Percentiles rank a stretch among this genome's conserved stretches.
These are phyloP conservation scores for Ctenoplectra terminalis DNA, from an alignment of 1,140 invertebrate genomes.

Conservation along the genomic window DNA sequence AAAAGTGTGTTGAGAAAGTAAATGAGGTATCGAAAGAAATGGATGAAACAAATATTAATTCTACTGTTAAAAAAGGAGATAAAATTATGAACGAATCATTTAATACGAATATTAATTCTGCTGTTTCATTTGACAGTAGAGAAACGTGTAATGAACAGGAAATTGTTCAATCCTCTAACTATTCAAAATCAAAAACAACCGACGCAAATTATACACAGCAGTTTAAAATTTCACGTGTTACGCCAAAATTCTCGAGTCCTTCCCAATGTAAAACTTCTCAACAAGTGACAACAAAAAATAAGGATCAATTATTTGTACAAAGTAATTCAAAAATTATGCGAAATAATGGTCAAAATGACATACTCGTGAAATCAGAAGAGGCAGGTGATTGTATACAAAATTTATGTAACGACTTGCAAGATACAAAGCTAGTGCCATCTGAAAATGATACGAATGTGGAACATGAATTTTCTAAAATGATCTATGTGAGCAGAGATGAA, in stretches of 20 bases:
- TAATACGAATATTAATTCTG: background rate
- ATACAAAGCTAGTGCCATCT: background rate
- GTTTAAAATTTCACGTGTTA: background rate
- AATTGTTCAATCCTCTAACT: background rate
- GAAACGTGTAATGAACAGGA: background rate
- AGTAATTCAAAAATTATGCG: background rate
- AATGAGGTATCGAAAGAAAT: background rate
- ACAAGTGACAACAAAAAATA: background rate
- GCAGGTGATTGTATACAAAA: conserved; percentile 4
- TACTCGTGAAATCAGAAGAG: background rate
- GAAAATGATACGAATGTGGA: background rate
- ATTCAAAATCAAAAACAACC: background rate
- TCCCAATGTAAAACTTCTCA: background rate
- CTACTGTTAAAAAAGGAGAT: background rate
- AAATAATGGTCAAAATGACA: background rate
- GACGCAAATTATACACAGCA: background rate
- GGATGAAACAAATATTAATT: background rate
- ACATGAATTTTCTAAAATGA: background rate
- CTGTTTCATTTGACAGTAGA: background rate
- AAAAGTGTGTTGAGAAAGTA: background rate
- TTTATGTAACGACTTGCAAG: conserved; percentile 19
- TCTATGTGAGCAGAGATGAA: conserved; percentile 5
- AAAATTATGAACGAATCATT: background rate
- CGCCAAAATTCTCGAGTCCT: background rate
- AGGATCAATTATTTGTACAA: background rate